Evolutionary conservation across 2,797 vertebrate genomes (phyloP), one percentile per base, ranked within the genome.

Genomic region (Alca torda): DNA sequence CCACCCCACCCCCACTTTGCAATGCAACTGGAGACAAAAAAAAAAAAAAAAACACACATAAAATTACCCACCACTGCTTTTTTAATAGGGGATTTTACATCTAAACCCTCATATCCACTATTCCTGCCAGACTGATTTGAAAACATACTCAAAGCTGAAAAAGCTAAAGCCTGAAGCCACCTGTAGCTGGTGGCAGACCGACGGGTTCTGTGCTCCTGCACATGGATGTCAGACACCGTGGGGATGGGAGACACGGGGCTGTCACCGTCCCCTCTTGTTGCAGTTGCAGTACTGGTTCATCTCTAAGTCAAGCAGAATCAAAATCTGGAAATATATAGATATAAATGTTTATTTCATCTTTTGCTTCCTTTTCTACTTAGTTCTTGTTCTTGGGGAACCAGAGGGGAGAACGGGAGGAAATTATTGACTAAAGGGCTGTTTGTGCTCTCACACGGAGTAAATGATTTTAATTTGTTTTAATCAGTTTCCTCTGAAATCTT

Each of bases 161-260:
- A 51, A 24, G 53, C 43, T 68, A 48, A 89, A 76, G 13, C 45
- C 45, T 51, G 43, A 59, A 78, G 37, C 45, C 26, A 60, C 41
- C 43, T 48, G 79, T 76, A 65, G 57, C 31, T n/a, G 35, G 30
- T 59, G 60, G 31, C 31, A 45, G 46, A 31, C 7, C 0, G 0
- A 9, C 25, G 57, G 84, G 41, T 18, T 72, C 50, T 9, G 3
- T 20, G 39, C 13, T 61, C 19, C 39, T 17, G 7, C 30, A 16
- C 1, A 0, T 79, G 73, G 60, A 13, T 3, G 0, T 43, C 13
- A 13, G 45, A 19, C 15, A 2, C 8, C 10, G 0, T 8, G 18
- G n/a, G 53, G 26, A 77, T 56, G 21, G 13, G 31, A 64, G 13
- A 25, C 4, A 3, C 0, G 0, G 5, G 19, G 26, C 35, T 53